phyloP scores from a whole-genome alignment of 2,888 invertebrate genomes.

The Melinaea menophilus region DNA sequence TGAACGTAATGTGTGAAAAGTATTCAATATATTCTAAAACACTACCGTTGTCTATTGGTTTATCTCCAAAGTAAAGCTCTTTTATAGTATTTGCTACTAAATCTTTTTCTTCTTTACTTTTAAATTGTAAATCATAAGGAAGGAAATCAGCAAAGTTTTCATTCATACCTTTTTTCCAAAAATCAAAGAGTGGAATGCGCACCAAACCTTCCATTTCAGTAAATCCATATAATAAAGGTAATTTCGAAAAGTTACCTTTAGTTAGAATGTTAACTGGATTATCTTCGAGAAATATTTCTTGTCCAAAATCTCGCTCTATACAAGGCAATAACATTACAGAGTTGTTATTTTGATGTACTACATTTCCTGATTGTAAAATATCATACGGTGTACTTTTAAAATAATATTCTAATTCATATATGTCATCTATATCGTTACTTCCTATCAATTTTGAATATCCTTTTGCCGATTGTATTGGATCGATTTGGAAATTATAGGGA shows the following conservation, averaged over 20 bases:
- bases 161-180: conserved; percentile 44
- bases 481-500: conserved; percentile 30
- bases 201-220: conserved; percentile 43
- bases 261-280: conserved; percentile 43
- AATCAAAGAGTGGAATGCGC: conserved; percentile 37
- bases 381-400: conserved; percentile 41
- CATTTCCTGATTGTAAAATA: conserved; percentile 36
- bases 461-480: conserved; percentile 35
- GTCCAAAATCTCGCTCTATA: conserved; percentile 33
- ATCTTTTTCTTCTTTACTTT: conserved; percentile 40
- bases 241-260: conserved; percentile 34
- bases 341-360: conserved; percentile 31
- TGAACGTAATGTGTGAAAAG: conserved; percentile 53
- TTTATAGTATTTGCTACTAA: conserved; percentile 35
- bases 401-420: conserved; percentile 43
- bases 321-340: conserved; percentile 36
- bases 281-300: conserved; percentile 40
- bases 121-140: conserved; percentile 47
- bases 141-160: conserved; percentile 48
- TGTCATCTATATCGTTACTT: conserved; percentile 38
- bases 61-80: conserved; percentile 39
- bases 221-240: conserved; percentile 47
- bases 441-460: conserved; percentile 32
- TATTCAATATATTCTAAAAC: conserved; percentile 46
- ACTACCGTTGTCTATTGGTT: conserved; percentile 36